phyloP scores from a whole-genome alignment of 2,888 invertebrate genomes.

The Yponomeuta plumbellus region DNA sequence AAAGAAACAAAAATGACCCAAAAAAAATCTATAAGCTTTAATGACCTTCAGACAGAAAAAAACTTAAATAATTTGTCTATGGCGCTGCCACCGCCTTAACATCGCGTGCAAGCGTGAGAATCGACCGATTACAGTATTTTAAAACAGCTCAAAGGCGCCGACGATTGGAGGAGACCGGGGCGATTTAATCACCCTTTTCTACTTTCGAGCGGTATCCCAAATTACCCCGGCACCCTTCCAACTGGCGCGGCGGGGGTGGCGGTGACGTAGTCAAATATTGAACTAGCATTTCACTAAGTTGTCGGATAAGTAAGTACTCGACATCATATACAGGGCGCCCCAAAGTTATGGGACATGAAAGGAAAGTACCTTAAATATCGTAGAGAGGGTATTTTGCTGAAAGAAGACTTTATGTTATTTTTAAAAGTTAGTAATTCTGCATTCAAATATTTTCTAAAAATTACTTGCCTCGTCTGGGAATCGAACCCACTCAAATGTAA shows the following conservation, averaged over 20 bases:
- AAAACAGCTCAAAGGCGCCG: conserved; percentile 17
- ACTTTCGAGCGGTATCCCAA: conserved; percentile 1
- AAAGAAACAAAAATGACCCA: background rate
- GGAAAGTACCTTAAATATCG: too few relatives aligned
- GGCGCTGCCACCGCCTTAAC: background rate
- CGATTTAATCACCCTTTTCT: conserved; percentile 10
- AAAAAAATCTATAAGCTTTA: background rate
- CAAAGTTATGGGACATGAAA: too few relatives aligned
- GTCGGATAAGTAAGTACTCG: too few relatives aligned
- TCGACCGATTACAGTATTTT: conserved; percentile 13
- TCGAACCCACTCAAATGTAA: too few relatives aligned
- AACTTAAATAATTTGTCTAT: background rate
- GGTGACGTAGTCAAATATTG: conserved; percentile 1
- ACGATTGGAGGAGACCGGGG: conserved; percentile 1
- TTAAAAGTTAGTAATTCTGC: too few relatives aligned
- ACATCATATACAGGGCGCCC: too few relatives aligned
- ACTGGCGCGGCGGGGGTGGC: background rate
- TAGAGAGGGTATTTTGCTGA: too few relatives aligned
- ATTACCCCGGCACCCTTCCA: background rate
- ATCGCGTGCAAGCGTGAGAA: conserved; percentile 18
- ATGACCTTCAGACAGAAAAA: background rate
- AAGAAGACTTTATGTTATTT: too few relatives aligned
- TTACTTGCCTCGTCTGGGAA: too few relatives aligned
- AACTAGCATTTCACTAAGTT: background rate
- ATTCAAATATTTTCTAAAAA: too few relatives aligned